Base-by-base conservation (phyloP, 1,140 invertebrate genomes). In the Eubasilissa regina region DNA sequence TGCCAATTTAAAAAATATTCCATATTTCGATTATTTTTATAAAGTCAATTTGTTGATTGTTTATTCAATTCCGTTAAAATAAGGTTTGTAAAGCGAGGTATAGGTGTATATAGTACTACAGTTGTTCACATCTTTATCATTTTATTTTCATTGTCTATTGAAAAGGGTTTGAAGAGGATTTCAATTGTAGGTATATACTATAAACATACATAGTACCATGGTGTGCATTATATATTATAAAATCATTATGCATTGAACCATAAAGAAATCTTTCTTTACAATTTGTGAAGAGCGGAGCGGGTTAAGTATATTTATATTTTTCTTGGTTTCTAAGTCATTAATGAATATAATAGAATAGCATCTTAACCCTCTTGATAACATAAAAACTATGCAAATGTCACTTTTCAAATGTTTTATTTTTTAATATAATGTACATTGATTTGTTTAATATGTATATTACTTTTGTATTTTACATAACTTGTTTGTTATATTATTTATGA, bases 211-310 rank as follows among this genome's bases (percentile, higher is more conserved):
- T 35, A 35, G 25, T 66, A 47, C 62, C 43, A 17, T 45, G 62
- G 62, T 66, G 43, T 70, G 66, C 47, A 70, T 68, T 68, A 17
- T 47, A 68, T 68, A 43, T 43, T 68, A 15, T 47, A 25, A 19
- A 68, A 70, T 48, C 19, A 43, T 25, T 51, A 12, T 70, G 66
- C 66, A 70, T 70, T 70, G 66, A 70, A 70, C 66, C 51, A 51
- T 70, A 19, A 35, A 64, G 48, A 21, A 21, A 51, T 19, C 19
- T 21, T 70, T 47, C 15, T 12, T 70, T 70, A 13, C 60, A 64
- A 51, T 70, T 43, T 35, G n/a, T 44, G 1, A 35, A 13, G 45
- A 51, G 66, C 21, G 66, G 66, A 51, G 66, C 66, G 66, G 66
- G 66, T 70, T 51, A 21, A 53, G n/a, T 10, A 12, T 47, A 21